phyloP scores from a whole-genome alignment of 2,113 vertebrate species.

The Sphyrna mokarran region DNA sequence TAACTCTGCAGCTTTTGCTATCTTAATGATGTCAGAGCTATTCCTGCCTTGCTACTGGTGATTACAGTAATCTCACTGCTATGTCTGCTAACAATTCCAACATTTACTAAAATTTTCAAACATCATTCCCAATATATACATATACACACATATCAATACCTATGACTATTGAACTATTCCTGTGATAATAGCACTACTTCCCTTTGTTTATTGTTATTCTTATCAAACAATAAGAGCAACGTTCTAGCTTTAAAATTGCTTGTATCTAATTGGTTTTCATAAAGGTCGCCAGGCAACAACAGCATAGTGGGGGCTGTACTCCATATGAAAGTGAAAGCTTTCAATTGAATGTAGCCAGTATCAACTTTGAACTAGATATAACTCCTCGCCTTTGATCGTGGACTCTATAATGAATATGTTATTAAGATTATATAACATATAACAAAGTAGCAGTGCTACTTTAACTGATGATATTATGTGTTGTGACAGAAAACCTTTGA shows the following conservation, averaged over 20 bases:
- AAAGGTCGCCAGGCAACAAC: constrained; percentile 15
- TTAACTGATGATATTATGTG: neutral
- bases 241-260: neutral
- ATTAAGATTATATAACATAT: neutral
- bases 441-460: neutral
- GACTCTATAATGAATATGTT: neutral
- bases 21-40: neutral
- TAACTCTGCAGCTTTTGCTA: neutral
- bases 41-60: neutral
- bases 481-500: neutral
- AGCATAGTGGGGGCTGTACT: neutral
- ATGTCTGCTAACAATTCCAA: neutral
- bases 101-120: neutral
- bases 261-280: neutral
- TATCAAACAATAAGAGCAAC: neutral
- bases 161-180: neutral
- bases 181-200: neutral
- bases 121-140: neutral
- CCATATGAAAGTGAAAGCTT: neutral
- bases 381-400: neutral
- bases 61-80: neutral
- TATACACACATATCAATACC: too few relatives aligned
- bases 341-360: neutral
- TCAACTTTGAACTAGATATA: neutral
- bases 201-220: neutral